phyloP scores from a whole-genome alignment of 2,113 vertebrate genomes.

The Onychostoma macrolepis region DNA sequence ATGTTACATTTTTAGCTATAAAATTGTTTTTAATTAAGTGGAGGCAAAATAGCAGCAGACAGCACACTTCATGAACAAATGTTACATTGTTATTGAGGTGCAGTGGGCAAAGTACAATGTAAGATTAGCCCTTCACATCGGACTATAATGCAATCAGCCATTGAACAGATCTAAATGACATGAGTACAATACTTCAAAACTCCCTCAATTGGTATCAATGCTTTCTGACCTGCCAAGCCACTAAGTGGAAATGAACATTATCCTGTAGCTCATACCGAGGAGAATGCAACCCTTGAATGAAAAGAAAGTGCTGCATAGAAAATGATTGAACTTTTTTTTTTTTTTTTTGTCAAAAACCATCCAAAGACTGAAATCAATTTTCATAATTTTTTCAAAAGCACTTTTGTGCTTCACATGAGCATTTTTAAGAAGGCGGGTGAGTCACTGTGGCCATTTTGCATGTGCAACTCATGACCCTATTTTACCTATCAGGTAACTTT shows the following conservation, averaged over 20 bases:
- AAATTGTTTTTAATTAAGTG: background rate
- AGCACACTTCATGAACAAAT: background rate
- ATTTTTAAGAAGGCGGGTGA: constrained; percentile 35
- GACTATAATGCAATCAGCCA: constrained; percentile 1
- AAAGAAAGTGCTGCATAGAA: constrained; percentile 21
- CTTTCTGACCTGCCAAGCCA: constrained; percentile 32
- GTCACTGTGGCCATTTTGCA: constrained; percentile 31
- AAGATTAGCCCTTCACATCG: background rate
- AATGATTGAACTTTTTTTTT: constrained; percentile 38
- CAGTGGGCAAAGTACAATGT: background rate
- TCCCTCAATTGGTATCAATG: constrained; percentile 22
- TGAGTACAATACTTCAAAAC: background rate
- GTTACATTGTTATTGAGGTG: background rate
- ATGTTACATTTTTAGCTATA: background rate
- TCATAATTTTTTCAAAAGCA: constrained; percentile 63
- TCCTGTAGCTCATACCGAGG: constrained; percentile 21
- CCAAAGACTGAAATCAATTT: constrained; percentile 64
- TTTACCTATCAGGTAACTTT: constrained; percentile 14
- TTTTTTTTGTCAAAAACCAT: constrained; percentile 23
- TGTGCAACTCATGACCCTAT: background rate
- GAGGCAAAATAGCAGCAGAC: background rate
- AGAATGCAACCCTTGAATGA: constrained; percentile 20
- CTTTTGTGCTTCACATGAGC: constrained; percentile 54
- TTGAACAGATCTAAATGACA: background rate
- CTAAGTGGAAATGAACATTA: constrained; percentile 27